phyloP scores from a whole-genome alignment of 2,797 vertebrate species.

The Xenentodon cancila region DNA sequence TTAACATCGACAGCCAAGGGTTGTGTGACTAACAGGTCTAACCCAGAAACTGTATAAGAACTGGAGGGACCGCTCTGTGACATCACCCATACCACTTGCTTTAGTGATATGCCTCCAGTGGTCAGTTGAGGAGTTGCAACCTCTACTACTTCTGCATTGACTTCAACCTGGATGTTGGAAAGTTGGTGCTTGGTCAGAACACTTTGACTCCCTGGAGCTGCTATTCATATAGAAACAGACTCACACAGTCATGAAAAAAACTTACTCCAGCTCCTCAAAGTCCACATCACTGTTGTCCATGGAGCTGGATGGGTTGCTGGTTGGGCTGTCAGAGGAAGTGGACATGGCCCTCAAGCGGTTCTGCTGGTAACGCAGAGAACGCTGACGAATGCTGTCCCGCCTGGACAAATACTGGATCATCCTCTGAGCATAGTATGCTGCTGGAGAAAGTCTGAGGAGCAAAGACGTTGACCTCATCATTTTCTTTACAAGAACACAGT shows the following conservation, averaged over 20 bases:
- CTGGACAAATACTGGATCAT: conserved; percentile 99
- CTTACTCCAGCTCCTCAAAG: conserved; percentile 98
- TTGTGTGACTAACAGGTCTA: too few relatives aligned
- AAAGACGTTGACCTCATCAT: not conserved
- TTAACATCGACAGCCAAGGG: too few relatives aligned
- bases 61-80: too few relatives aligned
- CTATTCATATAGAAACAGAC: not conserved
- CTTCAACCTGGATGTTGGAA: too few relatives aligned
- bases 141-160: too few relatives aligned
- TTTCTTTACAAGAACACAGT: not conserved
- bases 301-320: conserved; percentile 84
- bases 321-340: conserved; percentile 87
- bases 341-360: conserved; percentile 92
- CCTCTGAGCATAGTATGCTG: conserved; percentile 98
- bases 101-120: too few relatives aligned
- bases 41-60: too few relatives aligned
- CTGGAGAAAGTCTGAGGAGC: conserved; percentile 91
- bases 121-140: too few relatives aligned
- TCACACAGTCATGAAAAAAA: conserved; percentile 18
- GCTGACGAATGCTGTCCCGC: conserved; percentile 98
- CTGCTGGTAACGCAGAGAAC: conserved; percentile 95
- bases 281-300: conserved; percentile 94
- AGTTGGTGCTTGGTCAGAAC: too few relatives aligned
- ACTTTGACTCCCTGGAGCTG: too few relatives aligned
- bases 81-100: too few relatives aligned